These are phyloP conservation scores for Ostrea edulis DNA, from an alignment of 1,140 invertebrate genomes.

Conservation along the genomic window DNA sequence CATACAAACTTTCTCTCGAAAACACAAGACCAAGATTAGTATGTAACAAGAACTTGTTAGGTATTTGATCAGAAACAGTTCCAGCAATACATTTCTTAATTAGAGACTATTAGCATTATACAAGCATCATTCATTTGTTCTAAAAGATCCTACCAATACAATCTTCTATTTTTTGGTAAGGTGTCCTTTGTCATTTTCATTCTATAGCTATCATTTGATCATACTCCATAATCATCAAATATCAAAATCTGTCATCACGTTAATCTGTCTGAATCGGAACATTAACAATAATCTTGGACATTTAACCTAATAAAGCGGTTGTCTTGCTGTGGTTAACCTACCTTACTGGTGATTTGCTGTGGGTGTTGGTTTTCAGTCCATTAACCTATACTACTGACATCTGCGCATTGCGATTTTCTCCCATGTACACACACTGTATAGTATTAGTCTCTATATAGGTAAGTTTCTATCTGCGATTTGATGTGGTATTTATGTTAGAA, in stretches of 20 bases:
- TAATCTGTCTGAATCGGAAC: slow-evolving; percentile 20
- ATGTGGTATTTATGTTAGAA: slow-evolving; percentile 24
- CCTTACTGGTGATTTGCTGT: slow-evolving; percentile 10
- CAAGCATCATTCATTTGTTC: too few species aligned
- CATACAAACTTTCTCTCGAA: too few species aligned
- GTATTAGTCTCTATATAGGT: neutral
- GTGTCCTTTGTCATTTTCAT: too few species aligned
- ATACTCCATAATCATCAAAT: neutral
- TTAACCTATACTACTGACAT: slow-evolving; percentile 25
- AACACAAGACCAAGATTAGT: too few species aligned
- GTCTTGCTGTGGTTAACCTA: slow-evolving; percentile 21
- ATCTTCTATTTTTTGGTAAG: too few species aligned
- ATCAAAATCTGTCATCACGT: neutral
- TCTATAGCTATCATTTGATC: neutral
- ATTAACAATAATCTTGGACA: neutral
- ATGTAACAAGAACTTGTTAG: too few species aligned
- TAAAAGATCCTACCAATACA: too few species aligned
- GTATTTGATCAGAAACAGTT: too few species aligned
- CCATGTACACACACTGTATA: slow-evolving; percentile 16
- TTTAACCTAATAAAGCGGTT: neutral
- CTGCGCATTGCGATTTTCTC: neutral
- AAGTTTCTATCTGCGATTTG: neutral
- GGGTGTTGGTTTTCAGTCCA: slow-evolving; percentile 28
- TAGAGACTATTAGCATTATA: too few species aligned
- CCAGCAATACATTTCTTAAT: too few species aligned